A percentile compares a stretch with the other conserved stretches of the same genome.
Evolutionary conservation across 2,113 vertebrate species (phyloP).

Genomic region (Platysteira castanea): DNA sequence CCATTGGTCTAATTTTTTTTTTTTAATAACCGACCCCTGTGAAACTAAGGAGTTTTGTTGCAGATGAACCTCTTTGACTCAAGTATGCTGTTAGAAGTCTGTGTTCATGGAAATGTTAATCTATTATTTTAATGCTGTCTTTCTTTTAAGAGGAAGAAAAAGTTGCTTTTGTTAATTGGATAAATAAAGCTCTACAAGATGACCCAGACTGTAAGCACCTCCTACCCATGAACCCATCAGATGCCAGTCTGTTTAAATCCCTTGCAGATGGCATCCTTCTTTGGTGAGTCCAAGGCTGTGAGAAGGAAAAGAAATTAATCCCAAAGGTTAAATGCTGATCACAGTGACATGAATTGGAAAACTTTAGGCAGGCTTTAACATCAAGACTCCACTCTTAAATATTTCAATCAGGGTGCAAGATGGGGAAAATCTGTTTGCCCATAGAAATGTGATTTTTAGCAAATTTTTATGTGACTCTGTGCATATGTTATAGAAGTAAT

Average conservation of each 20-base stretch:
- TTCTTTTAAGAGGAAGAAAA: slow-evolving; percentile 91
- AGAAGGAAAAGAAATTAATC: not conserved
- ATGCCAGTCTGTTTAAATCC: slow-evolving; percentile 87
- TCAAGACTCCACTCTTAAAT: not conserved
- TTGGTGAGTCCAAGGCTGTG: slow-evolving; percentile 78
- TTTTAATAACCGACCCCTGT: not conserved
- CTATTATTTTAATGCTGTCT: not conserved
- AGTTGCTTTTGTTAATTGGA: slow-evolving; percentile 97
- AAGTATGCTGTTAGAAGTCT: not conserved
- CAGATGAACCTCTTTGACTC: not conserved
- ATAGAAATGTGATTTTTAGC: not conserved
- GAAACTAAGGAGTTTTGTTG: not conserved
- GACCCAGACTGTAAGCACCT: slow-evolving; percentile 90
- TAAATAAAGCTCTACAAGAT: slow-evolving; percentile 91
- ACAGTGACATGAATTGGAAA: not conserved
- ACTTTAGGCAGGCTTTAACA: not conserved
- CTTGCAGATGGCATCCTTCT: slow-evolving; percentile 92
- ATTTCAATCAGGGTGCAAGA: not conserved
- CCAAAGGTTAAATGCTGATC: not conserved
- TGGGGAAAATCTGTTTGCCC: not conserved
- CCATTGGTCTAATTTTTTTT: not conserved
- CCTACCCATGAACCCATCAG: slow-evolving; percentile 87
- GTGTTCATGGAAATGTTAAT: not conserved
- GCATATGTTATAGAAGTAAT: not conserved
- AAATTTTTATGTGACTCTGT: not conserved